These are phyloP conservation scores for Bombus ignitus DNA, from an alignment of 1,140 invertebrate genomes.

Conservation along the genomic window DNA sequence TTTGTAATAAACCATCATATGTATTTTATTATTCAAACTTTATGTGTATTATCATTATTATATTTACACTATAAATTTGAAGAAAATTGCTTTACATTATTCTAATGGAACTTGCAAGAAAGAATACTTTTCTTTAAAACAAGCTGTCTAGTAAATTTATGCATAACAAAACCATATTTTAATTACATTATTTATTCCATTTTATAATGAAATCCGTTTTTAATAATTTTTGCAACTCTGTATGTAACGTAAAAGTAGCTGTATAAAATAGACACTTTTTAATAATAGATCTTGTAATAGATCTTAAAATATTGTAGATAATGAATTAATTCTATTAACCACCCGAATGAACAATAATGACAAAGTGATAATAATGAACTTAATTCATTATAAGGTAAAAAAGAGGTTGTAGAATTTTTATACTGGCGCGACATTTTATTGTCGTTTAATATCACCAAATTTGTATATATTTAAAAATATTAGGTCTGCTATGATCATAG, in stretches of 20 bases:
- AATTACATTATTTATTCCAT: background rate
- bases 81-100: conserved; percentile 16
- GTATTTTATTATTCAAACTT: conserved; percentile 5
- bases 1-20: conserved; percentile 20
- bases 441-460: conserved; percentile 41
- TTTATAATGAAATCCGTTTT: background rate
- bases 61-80: background rate
- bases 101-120: background rate
- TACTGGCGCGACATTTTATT: conserved; percentile 45
- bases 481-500: background rate
- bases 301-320: background rate
- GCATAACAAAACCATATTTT: background rate
- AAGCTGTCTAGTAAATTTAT: conserved; percentile 29
- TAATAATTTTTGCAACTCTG: background rate
- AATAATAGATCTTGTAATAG: conserved; percentile 6
- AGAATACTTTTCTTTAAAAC: conserved; percentile 21
- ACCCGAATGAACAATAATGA: background rate
- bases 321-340: conserved; percentile 2
- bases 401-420: conserved; percentile 46
- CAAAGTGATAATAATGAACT: background rate
- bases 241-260: conserved; percentile 17
- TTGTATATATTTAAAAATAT: conserved; percentile 28
- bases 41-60: background rate
- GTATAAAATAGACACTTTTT: conserved; percentile 20
- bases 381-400: conserved; percentile 18